phyloP scores from a whole-genome alignment of 2,113 vertebrate species.

The Platanista minor region DNA sequence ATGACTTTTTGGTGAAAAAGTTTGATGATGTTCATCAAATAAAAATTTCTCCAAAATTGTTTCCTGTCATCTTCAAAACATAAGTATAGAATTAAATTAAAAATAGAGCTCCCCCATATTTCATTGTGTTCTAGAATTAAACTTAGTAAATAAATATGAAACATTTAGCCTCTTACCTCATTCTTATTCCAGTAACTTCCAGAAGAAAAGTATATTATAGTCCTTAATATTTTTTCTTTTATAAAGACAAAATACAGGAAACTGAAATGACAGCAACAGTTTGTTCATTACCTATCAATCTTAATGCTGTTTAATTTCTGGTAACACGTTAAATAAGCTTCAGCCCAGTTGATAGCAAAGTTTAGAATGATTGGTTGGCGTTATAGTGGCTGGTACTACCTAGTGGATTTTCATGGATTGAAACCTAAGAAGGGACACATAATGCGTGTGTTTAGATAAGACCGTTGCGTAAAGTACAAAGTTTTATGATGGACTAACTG shows the following conservation, averaged over 20 bases:
- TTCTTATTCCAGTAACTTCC: accelerated
- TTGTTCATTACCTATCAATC: conserved; percentile 44
- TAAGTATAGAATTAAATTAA: background rate
- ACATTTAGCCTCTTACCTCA: conserved; percentile 58
- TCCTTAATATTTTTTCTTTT: background rate
- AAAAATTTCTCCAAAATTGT: background rate
- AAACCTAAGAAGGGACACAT: conserved; percentile 66
- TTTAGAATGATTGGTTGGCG: conserved; percentile 78
- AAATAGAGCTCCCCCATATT: background rate
- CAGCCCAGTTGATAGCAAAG: conserved; percentile 68
- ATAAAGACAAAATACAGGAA: conserved; percentile 5
- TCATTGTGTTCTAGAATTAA: background rate
- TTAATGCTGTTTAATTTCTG: conserved; percentile 68
- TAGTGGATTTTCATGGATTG: conserved; percentile 47
- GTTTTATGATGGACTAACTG: conserved; percentile 83
- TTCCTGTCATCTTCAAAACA: background rate
- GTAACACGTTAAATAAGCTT: conserved; percentile 78
- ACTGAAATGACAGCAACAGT: conserved; percentile 15
- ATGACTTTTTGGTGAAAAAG: background rate
- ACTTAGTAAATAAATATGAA: conserved; percentile 18
- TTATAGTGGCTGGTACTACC: conserved; percentile 67
- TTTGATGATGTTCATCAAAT: background rate
- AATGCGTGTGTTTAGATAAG: conserved; percentile 73
- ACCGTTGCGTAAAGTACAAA: conserved; percentile 77
- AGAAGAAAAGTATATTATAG: conserved; percentile 15